phyloP scores from a whole-genome alignment of 2,888 invertebrate species.

The Ectemnius continuus region DNA sequence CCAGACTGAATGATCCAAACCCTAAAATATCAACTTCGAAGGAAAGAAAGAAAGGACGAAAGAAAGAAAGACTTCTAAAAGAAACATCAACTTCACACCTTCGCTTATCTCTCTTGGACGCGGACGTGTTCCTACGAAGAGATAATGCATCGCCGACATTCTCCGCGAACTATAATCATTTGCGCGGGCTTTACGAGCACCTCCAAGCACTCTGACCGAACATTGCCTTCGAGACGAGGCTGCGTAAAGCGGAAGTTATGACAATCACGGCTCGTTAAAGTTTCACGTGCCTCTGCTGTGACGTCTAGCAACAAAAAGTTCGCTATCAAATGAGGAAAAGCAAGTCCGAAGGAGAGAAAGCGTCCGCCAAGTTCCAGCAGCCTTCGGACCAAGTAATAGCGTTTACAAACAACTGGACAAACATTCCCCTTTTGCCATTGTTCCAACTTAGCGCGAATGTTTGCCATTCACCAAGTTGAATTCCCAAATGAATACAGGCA shows the following conservation, averaged over 20 bases:
- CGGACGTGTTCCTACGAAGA: too few species aligned
- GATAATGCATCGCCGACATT: too few species aligned
- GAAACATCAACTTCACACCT: too few species aligned
- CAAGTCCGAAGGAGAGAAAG: constrained; percentile 15
- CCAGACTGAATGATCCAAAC: too few species aligned
- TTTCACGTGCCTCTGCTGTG: constrained; percentile 41
- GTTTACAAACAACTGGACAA: constrained; percentile 50
- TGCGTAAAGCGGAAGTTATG: constrained; percentile 51
- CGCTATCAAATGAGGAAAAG: constrained; percentile 34
- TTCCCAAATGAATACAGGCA: too few species aligned
- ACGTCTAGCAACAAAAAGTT: constrained; percentile 38
- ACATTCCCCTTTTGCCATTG: too few species aligned
- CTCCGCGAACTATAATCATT: neutral
- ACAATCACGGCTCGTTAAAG: constrained; percentile 59
- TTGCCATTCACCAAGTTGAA: too few species aligned
- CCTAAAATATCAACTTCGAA: too few species aligned
- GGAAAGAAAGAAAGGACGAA: too few species aligned
- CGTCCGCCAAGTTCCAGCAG: neutral
- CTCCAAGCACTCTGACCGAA: constrained; percentile 23
- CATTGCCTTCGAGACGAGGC: constrained; percentile 30
- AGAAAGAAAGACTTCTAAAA: too few species aligned
- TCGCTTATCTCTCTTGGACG: too few species aligned
- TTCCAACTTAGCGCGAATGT: too few species aligned
- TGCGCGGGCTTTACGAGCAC: neutral
- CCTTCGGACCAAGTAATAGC: constrained; percentile 42